Evolutionary conservation across 2,797 vertebrate genomes (phyloP).

Genomic region (Etheostoma perlongum): DNA sequence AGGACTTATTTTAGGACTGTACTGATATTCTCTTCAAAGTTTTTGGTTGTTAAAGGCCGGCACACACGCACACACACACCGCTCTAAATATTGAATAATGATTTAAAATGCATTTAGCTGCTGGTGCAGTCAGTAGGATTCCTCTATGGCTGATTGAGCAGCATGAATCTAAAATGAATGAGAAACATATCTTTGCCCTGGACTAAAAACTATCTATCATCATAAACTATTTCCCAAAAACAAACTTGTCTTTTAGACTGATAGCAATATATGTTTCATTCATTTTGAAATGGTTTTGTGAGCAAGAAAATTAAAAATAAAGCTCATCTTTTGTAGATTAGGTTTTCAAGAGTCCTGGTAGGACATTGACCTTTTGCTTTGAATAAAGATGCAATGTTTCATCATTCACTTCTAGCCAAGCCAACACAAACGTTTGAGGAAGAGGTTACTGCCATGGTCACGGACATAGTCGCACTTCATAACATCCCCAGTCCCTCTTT

Average conservation of each 20-base stretch:
- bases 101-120: constrained; percentile 43
- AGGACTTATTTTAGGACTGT: background rate
- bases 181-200: constrained; percentile 5
- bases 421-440: constrained; percentile 6
- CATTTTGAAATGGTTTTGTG: background rate
- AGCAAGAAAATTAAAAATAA: background rate
- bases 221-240: background rate
- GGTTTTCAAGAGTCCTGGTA: background rate
- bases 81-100: constrained; percentile 55
- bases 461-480: constrained; percentile 6
- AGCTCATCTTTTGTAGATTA: constrained; percentile 16
- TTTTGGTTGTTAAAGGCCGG: constrained; percentile 3
- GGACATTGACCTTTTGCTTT: constrained; percentile 25
- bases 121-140: constrained; percentile 26
- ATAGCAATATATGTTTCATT: background rate
- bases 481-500: constrained; percentile 10
- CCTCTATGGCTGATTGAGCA: constrained; percentile 25
- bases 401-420: background rate
- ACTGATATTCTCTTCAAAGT: background rate
- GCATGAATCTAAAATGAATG: constrained; percentile 31
- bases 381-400: constrained; percentile 25
- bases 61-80: constrained; percentile 15
- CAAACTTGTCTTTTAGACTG: background rate
- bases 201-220: background rate
- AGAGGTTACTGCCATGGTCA: background rate